Evolutionary conservation across 2,888 invertebrate genomes (phyloP).

Genomic region (Atrina japonica): DNA sequence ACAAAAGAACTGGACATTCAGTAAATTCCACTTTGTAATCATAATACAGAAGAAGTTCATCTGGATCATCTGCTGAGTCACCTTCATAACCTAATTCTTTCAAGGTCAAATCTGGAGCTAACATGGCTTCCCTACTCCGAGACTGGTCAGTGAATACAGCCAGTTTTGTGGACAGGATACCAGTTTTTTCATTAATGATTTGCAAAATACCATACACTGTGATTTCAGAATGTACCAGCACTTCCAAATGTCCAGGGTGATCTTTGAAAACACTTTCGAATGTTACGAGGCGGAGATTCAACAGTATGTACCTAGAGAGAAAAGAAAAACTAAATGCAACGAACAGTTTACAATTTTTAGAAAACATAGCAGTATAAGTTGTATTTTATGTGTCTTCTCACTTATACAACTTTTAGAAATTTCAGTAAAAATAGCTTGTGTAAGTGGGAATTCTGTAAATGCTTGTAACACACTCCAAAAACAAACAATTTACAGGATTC

Average conservation of each 20-base stretch:
- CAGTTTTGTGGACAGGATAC: constrained; percentile 72
- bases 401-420: too few species aligned
- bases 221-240: constrained; percentile 73
- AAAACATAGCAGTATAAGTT: too few species aligned
- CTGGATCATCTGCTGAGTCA: constrained; percentile 67
- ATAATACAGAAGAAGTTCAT: constrained; percentile 73
- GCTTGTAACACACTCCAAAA: too few species aligned
- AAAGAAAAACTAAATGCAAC: constrained; percentile 11
- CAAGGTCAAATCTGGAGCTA: constrained; percentile 66
- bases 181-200: constrained; percentile 69
- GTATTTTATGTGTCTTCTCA: too few species aligned
- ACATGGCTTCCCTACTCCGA: constrained; percentile 65
- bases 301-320: constrained; percentile 63
- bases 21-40: constrained; percentile 78
- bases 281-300: constrained; percentile 72
- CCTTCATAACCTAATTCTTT: constrained; percentile 75
- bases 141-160: constrained; percentile 73
- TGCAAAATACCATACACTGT: constrained; percentile 72
- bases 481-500: too few species aligned
- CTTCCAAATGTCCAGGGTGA: constrained; percentile 73
- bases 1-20: constrained; percentile 76
- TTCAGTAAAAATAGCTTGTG: too few species aligned
- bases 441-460: too few species aligned
- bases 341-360: too few species aligned
- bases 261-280: constrained; percentile 70